These are phyloP conservation scores for Dryocosmus kuriphilus DNA, from an alignment of 2,888 invertebrate species.

Conservation along the genomic window DNA sequence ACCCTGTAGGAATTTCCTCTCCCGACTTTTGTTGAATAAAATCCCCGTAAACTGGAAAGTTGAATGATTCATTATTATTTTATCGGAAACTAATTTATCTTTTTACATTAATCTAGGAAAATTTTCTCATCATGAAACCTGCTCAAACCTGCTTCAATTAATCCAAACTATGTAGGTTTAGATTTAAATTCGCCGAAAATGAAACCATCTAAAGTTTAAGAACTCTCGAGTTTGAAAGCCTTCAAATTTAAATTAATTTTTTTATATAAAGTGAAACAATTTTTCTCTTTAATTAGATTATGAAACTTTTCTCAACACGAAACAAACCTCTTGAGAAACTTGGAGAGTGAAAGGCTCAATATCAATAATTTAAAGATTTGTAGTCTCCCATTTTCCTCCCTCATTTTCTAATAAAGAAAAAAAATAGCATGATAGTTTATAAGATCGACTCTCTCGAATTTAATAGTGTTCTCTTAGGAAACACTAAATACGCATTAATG, in stretches of 20 bases:
- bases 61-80: neutral
- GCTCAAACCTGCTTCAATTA: too few species aligned
- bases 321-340: conserved; percentile 25
- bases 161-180: neutral
- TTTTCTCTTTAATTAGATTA: neutral
- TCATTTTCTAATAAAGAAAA: conserved; percentile 3
- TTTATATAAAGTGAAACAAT: neutral
- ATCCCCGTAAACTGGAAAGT: neutral
- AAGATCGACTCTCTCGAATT: neutral
- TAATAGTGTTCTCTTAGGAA: neutral
- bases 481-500: neutral
- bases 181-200: neutral
- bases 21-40: neutral
- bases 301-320: neutral
- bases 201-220: too few species aligned
- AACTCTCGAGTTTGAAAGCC: too few species aligned
- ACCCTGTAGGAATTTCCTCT: conserved; percentile 1
- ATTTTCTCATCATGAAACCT: neutral
- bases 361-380: conserved; percentile 5
- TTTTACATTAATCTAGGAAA: neutral
- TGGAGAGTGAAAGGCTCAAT: neutral
- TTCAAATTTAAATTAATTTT: neutral
- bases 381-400: neutral
- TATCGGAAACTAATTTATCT: neutral
- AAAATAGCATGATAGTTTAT: neutral